Conservation (phyloP, 2,888 invertebrate species). For the Drosophila niveifrons region DNA sequence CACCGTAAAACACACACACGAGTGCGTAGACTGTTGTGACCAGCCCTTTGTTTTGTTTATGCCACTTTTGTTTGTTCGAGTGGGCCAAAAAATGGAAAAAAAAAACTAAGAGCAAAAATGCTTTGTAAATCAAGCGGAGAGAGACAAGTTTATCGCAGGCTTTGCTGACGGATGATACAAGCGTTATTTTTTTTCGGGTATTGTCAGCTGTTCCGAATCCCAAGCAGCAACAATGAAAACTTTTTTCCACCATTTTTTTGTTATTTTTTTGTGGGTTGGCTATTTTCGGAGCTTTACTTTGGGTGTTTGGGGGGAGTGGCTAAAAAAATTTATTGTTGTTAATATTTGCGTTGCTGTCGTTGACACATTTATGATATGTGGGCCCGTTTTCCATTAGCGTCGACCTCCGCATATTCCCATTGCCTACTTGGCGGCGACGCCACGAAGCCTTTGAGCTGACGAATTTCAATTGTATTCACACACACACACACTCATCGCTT, state of each 20-base stretch:
- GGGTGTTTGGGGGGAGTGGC: background rate
- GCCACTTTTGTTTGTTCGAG: slow-evolving; percentile 22
- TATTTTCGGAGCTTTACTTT: slow-evolving; percentile 29
- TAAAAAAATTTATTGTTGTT: slow-evolving; percentile 63
- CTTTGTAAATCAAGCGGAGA: slow-evolving; percentile 71
- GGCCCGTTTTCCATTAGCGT: slow-evolving; percentile 34
- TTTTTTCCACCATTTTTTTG: slow-evolving; percentile 6
- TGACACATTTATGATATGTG: slow-evolving; percentile 67
- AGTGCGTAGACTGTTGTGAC: slow-evolving; percentile 27
- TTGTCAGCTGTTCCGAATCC: slow-evolving; percentile 62
- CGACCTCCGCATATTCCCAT: slow-evolving; percentile 24
- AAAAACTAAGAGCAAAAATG: slow-evolving; percentile 16
- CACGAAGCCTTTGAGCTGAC: slow-evolving; percentile 59
- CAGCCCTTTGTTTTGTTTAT: slow-evolving; percentile 25
- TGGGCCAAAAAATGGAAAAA: slow-evolving; percentile 10
- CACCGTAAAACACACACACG: slow-evolving; percentile 3
- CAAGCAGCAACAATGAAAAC: slow-evolving; percentile 42
- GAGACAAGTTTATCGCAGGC: slow-evolving; percentile 67
- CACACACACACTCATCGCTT: background rate
- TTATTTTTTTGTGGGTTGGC: slow-evolving; percentile 19
- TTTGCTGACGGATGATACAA: slow-evolving; percentile 47
- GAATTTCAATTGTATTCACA: slow-evolving; percentile 28
- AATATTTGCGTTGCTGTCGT: slow-evolving; percentile 62
- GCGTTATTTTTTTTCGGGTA: slow-evolving; percentile 4
- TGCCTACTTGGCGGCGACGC: slow-evolving; percentile 53